Base-by-base conservation (phyloP, 2,797 vertebrate species). In the Sebastes elongatus region DNA sequence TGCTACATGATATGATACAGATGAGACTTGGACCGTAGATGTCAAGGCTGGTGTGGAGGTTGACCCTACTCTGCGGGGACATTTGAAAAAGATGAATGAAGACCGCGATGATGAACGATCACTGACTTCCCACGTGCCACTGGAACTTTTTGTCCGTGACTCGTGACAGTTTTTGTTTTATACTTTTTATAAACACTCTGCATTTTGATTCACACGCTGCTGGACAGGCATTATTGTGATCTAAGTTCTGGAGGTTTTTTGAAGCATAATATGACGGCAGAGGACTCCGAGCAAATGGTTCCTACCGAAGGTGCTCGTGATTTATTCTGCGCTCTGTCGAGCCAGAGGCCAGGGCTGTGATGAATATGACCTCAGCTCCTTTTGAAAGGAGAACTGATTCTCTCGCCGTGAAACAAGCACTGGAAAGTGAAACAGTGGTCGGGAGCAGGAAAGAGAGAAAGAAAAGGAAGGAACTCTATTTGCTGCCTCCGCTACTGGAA, bases 401-500 rank as follows among this genome's bases (percentile, higher is more conserved):
- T 88, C 75, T 84, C 65, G 79, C 85, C 81, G 83, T 85, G 89
- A 91, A 92, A 91, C 88, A 78, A 89, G 87, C 65, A 69, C 61
- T 81, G 80, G 75, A 86, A 93, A 92, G 90, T 89, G 86, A 92
- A 93, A 89, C 82, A 81, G 84, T 82, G 82, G 83, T 85, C 30
- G 63, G 73, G 70, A 92, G 86, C 74, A 82, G 57, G 64, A 82
- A 86, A 86, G 80, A 88, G 74, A 78, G 73, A 84, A 57, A 66
- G 64, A 77, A 78, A 83, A 64, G n/a, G 38, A 71, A 78, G 76
- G 87, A 80, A 91, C 88, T 94, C 86, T 93, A 91, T 93, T 95
- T 94, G 87, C 93, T 85, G 81, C 82, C 85, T 80, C 75, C 87
- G 74, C 90, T 83, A 74, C 91, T 93, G 92, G 92, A 93, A 94